Evolutionary conservation across 2,888 invertebrate species (phyloP).

Genomic region (Acrocyrtus sp.): DNA sequence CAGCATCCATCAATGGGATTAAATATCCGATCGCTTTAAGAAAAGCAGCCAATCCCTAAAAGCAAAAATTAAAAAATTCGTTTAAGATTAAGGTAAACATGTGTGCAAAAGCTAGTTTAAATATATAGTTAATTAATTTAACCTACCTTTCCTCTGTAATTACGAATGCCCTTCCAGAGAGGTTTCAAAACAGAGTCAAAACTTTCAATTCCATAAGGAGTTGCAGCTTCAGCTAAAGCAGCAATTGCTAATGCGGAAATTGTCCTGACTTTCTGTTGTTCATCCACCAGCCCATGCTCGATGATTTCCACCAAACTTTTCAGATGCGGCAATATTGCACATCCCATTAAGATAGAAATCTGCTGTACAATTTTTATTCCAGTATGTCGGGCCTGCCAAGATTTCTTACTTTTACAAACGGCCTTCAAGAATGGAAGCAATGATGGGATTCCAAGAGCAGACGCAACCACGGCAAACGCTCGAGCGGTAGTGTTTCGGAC

Average conservation of each 20-base stretch:
- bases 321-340: conserved; percentile 97
- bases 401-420: conserved; percentile 98
- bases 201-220: conserved; percentile 99
- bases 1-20: conserved; percentile 99
- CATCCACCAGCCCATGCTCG: conserved; percentile 97
- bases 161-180: conserved; percentile 96
- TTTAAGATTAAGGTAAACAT: no score
- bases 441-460: conserved; percentile 97
- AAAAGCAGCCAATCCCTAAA: conserved; percentile 98
- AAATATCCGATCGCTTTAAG: conserved; percentile 99
- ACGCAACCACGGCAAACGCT: conserved; percentile 99
- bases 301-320: conserved; percentile 99
- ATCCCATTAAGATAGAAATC: conserved; percentile 99
- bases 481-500: conserved; percentile 99
- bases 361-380: conserved; percentile 99
- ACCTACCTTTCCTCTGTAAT: conserved; percentile 72
- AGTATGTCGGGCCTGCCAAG: conserved; percentile 98
- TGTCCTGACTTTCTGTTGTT: conserved; percentile 96
- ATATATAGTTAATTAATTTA: no score
- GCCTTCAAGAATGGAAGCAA: conserved; percentile 97
- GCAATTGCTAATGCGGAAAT: conserved; percentile 99
- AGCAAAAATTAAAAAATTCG: conserved; percentile 11
- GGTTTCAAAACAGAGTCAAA: conserved; percentile 99
- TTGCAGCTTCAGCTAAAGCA: conserved; percentile 98
- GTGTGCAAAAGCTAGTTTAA: no score